Conservation (phyloP, 2,888 invertebrate genomes). For the Acrobasis repandana region DNA sequence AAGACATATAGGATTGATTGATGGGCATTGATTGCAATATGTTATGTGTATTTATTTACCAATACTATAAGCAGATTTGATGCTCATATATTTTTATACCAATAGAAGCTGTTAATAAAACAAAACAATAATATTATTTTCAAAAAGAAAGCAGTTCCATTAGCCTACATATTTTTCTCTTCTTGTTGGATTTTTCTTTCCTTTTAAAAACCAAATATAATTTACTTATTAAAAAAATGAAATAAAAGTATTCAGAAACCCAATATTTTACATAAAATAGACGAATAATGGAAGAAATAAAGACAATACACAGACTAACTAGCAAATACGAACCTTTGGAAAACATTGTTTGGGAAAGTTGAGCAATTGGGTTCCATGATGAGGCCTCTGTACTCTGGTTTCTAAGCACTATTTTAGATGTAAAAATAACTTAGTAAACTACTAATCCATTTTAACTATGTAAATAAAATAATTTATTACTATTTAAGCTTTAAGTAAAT, state of each 20-base stretch:
- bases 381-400: conserved; percentile 51
- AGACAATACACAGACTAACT: conserved; percentile 32
- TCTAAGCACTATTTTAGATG: conserved; percentile 54
- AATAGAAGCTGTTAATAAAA: too few species aligned
- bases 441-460: not conserved
- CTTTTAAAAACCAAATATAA: too few species aligned
- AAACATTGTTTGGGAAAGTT: conserved; percentile 61
- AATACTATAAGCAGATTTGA: too few species aligned
- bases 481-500: not conserved
- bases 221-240: too few species aligned
- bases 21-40: too few species aligned
- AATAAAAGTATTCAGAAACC: not conserved
- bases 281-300: not conserved
- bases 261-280: not conserved
- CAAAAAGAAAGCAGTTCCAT: too few species aligned
- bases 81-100: too few species aligned
- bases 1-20: too few species aligned
- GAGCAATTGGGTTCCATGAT: conserved; percentile 64
- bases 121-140: too few species aligned
- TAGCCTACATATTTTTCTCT: too few species aligned
- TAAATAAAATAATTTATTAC: not conserved
- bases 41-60: too few species aligned
- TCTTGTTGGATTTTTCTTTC: too few species aligned
- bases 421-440: conserved; percentile 24
- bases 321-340: conserved; percentile 62